Conservation (phyloP, 2,888 invertebrate species). For the Gortyna flavago region DNA sequence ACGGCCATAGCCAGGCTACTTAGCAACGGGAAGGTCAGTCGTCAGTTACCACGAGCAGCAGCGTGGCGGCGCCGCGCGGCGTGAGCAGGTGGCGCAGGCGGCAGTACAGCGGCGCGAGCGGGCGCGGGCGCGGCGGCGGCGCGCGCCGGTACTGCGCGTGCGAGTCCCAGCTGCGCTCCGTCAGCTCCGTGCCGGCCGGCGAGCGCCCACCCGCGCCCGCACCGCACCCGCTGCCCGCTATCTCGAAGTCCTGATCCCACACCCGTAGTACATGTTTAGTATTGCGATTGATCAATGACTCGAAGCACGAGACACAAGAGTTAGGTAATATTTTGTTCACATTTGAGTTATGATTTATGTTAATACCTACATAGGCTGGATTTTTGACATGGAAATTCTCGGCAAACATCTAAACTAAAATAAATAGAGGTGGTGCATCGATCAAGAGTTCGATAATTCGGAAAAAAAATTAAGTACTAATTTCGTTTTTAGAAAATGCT, state of each 20-base stretch:
- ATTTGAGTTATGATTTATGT: background rate
- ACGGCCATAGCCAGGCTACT: background rate
- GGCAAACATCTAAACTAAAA: background rate
- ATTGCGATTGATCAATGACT: constrained; percentile 23
- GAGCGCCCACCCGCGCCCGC: constrained; percentile 83
- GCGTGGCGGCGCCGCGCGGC: constrained; percentile 69
- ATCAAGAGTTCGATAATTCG: background rate
- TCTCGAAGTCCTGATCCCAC: constrained; percentile 86
- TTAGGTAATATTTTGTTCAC: background rate
- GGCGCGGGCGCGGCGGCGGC: constrained; percentile 81
- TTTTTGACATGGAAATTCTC: background rate
- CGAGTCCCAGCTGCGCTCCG: constrained; percentile 89
- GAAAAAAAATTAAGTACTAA: background rate
- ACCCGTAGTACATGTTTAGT: constrained; percentile 55
- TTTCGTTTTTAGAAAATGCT: background rate
- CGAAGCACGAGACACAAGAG: background rate
- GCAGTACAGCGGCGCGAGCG: constrained; percentile 87
- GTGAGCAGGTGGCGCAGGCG: constrained; percentile 77
- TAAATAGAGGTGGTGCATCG: background rate
- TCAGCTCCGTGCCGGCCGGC: constrained; percentile 85
- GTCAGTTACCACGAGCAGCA: constrained; percentile 68
- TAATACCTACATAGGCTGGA: background rate
- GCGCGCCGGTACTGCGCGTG: constrained; percentile 88
- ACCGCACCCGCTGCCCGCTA: constrained; percentile 89
- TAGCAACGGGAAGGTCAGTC: too few species aligned